Base-by-base conservation (phyloP, 2,797 vertebrate species). In the Helicolenus hilgendorfi region DNA sequence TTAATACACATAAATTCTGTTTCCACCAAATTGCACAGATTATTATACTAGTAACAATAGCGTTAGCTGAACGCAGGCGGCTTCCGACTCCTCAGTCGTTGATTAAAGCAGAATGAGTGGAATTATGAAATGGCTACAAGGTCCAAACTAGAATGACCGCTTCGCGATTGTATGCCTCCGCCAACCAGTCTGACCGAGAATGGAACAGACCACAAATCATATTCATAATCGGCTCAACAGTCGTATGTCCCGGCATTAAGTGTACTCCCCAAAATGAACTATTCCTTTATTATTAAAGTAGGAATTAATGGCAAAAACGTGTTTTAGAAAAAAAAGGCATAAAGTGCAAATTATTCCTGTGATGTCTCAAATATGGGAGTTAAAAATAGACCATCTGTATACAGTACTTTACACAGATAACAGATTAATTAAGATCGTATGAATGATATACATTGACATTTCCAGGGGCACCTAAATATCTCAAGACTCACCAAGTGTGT, bases 401-500 rank as follows among this genome's bases (percentile, higher is more conserved):
- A 45, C 14, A 45, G 41, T 49, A 20, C 49, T 29, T 53, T 58
- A 4, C 55, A 72, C 11, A 65, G 20, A 69, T 49, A 24, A 7
- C 27, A 11, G 56, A 68, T 11, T 72, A 41, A 70, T 73, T 22
- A 35, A 38, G 53, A 36, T 7, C 2, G 67, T 3, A 38, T 38
- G 26, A 10, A 13, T 69, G 29, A 62, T 68, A 58, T 15, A 84
- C 63, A 20, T 27, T 84, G 72, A 88, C 41, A 62, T 89, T 87
- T 82, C 70, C 45, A 79, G 58, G 82, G 89, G 71, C 81, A 92
- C 77, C 84, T 79, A 78, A 92, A 84, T 78, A 26, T 82, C 72
- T 87, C 55, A 56, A 85, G 84, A 74, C 31, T 55, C 41, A 63
- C 38, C 15, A 4, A n/a, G 86, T 67, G 45, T 72, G 58, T 70